phyloP scores from a whole-genome alignment of 2,113 vertebrate genomes.

The Lepus europaeus region DNA sequence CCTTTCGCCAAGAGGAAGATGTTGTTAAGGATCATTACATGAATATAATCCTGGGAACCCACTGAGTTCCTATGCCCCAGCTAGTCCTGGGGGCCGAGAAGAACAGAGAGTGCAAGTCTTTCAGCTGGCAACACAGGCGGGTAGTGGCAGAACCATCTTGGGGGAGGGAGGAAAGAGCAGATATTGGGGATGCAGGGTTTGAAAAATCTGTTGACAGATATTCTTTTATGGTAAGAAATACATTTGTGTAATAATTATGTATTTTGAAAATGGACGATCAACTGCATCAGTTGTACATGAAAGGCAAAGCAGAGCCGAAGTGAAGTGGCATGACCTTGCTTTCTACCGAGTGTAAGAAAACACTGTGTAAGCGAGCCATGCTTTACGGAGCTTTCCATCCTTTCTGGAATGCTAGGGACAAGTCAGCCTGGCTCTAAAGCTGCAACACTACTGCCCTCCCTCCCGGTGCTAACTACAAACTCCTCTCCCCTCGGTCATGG shows the following conservation, averaged over 20 bases:
- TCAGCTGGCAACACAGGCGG: background rate
- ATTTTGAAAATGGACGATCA: background rate
- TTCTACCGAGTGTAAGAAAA: background rate
- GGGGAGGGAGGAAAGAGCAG: background rate
- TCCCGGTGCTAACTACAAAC: background rate
- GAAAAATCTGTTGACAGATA: background rate
- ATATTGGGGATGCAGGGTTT: fast-evolving
- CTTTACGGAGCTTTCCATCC: background rate
- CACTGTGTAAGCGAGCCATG: background rate
- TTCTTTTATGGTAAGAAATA: background rate
- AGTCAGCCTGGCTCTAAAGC: background rate
- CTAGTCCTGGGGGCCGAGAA: background rate
- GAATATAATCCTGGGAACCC: background rate
- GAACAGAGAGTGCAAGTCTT: background rate
- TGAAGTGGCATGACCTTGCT: background rate
- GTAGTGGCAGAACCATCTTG: background rate
- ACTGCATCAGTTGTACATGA: background rate
- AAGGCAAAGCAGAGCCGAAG: background rate
- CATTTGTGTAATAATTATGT: background rate
- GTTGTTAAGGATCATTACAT: background rate
- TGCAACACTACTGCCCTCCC: background rate
- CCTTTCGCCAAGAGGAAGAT: background rate
- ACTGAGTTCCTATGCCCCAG: background rate
- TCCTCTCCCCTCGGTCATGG: background rate
- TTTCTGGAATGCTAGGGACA: background rate